phyloP scores from a whole-genome alignment of 2,888 invertebrate genomes.

The Eumerus sabulonum region DNA sequence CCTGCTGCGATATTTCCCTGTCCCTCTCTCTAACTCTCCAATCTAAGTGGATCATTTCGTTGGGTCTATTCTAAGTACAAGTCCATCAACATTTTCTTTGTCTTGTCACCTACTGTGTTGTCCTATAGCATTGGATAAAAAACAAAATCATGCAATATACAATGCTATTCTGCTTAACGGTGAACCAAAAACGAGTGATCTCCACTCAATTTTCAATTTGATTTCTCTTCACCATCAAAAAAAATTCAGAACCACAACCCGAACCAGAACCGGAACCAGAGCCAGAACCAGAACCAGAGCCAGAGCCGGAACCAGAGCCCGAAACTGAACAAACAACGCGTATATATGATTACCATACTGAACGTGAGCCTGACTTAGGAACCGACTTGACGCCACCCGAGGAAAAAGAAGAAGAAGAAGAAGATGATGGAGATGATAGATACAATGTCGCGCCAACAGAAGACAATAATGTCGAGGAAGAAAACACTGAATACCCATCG shows the following conservation, averaged over 20 bases:
- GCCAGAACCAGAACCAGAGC: too few relatives aligned
- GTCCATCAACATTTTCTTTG: not conserved
- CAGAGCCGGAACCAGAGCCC: too few relatives aligned
- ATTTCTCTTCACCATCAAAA: constrained; percentile 23
- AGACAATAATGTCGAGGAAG: constrained; percentile 70
- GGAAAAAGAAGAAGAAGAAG: not conserved
- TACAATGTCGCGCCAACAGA: not conserved
- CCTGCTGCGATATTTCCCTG: constrained; percentile 2
- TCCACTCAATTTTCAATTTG: constrained; percentile 13
- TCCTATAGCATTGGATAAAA: constrained; percentile 25
- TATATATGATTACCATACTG: not conserved
- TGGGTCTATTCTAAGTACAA: constrained; percentile 13
- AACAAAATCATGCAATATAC: not conserved
- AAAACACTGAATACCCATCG: constrained; percentile 67
- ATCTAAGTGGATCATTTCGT: constrained; percentile 19
- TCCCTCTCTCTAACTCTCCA: too few relatives aligned
- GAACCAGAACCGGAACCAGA: too few relatives aligned
- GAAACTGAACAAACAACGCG: not conserved
- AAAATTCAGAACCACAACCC: not conserved
- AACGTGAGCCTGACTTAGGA: not conserved
- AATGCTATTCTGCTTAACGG: not conserved
- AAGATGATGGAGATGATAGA: constrained; percentile 5
- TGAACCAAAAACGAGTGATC: not conserved
- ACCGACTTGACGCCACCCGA: not conserved
- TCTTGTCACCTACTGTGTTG: constrained; percentile 31